Evolutionary conservation across 2,797 vertebrate genomes (phyloP).

Genomic region (Siniperca undulata): DNA sequence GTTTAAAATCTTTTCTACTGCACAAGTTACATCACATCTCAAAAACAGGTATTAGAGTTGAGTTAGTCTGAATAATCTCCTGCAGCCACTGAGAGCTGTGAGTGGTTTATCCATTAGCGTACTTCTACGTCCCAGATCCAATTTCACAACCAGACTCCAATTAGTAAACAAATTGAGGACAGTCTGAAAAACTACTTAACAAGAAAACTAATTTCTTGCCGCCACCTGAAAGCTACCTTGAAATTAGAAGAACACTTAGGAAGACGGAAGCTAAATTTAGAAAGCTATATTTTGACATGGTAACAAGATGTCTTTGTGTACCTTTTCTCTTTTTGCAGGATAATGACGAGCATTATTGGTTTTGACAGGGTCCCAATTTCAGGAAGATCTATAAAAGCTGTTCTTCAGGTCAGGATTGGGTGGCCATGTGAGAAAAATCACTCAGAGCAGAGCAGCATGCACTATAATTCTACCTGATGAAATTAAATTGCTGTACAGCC

Average conservation of each 20-base stretch:
- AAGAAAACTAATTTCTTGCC: neutral
- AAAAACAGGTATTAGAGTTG: neutral
- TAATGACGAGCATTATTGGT: constrained; percentile 26
- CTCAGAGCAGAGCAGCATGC: constrained; percentile 64
- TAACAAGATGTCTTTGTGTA: constrained; percentile 25
- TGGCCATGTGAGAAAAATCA: constrained; percentile 82
- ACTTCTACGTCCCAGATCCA: constrained; percentile 10
- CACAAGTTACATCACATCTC: neutral
- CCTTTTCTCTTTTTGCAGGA: constrained; percentile 37
- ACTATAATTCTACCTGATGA: constrained; percentile 38
- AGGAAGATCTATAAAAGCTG: constrained; percentile 53
- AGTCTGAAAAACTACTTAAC: neutral
- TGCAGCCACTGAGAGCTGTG: neutral
- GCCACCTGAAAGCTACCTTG: constrained; percentile 27
- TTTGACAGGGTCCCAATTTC: constrained; percentile 52
- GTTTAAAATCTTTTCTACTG: neutral
- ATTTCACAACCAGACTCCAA: neutral
- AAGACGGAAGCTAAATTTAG: constrained; percentile 54
- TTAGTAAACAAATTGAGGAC: constrained; percentile 14
- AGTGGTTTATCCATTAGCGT: constrained; percentile 8
- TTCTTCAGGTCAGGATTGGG: constrained; percentile 82
- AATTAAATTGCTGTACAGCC: constrained; percentile 34
- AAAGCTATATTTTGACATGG: constrained; percentile 30
- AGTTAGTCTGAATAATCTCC: constrained; percentile 2
- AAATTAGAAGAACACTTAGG: constrained; percentile 13